These are phyloP conservation scores for Alexandromys oeconomus DNA, from an alignment of 2,797 vertebrate species.

Conservation along the genomic window DNA sequence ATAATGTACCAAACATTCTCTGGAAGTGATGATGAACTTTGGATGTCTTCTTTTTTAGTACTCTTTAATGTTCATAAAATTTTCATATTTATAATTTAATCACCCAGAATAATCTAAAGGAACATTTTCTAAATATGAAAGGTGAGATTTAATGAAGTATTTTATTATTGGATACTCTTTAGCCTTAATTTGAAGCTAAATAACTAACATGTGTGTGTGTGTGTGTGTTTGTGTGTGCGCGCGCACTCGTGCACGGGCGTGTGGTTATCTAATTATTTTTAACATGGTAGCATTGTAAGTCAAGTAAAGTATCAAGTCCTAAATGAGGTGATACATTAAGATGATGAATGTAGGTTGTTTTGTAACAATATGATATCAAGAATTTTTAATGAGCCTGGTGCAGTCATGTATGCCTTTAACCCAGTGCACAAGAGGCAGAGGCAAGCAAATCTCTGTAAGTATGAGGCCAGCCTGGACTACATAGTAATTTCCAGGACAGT, in stretches of 20 bases:
- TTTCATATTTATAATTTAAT: conserved; percentile 28
- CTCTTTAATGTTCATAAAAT: not conserved
- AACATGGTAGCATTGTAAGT: not conserved
- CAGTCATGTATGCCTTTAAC: not conserved
- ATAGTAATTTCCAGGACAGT: not conserved
- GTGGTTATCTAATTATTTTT: conserved; percentile 65
- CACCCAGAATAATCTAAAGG: conserved; percentile 35
- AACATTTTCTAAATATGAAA: conserved; percentile 59
- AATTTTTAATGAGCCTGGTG: not conserved
- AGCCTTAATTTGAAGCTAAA: conserved; percentile 54
- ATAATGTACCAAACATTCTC: conserved; percentile 21
- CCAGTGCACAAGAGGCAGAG: not conserved
- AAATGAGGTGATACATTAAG: conserved; percentile 30
- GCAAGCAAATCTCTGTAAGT: not conserved
- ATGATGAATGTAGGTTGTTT: not conserved
- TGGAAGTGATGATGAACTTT: conserved; percentile 32
- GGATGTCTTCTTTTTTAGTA: conserved; percentile 17
- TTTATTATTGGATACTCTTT: conserved; percentile 65
- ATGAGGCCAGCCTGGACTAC: not conserved
- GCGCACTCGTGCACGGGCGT: not conserved
- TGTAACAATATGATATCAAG: not conserved
- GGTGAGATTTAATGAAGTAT: conserved; percentile 59
- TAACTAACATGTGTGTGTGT: conserved; percentile 64
- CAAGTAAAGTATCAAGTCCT: not conserved
- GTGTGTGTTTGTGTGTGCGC: not conserved